Conservation (phyloP, 2,113 vertebrate genomes). For the Mesitornis unicolor region DNA sequence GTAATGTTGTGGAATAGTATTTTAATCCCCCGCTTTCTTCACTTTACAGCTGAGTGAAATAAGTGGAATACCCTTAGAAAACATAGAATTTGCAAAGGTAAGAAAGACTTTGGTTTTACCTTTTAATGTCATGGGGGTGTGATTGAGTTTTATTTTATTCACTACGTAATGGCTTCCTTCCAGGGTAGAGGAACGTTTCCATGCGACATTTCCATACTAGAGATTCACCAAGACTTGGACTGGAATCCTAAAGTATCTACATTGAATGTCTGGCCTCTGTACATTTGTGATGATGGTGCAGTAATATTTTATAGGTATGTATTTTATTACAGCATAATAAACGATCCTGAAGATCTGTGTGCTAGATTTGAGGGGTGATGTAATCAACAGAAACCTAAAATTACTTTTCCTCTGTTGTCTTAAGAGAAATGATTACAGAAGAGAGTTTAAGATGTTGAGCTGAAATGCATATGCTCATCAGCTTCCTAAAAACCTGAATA, state of each 20-base stretch:
- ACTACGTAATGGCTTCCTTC: not conserved
- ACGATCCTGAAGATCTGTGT: not conserved
- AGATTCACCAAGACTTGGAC: slow-evolving; percentile 98
- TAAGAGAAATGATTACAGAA: not conserved
- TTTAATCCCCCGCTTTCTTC: not conserved
- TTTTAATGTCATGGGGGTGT: not conserved
- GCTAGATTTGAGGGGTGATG: not conserved
- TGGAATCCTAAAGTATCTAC: slow-evolving; percentile 99
- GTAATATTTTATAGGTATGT: slow-evolving; percentile 97
- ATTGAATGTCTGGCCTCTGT: slow-evolving; percentile 97
- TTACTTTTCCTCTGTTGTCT: not conserved
- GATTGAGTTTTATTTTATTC: not conserved
- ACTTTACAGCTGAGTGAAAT: slow-evolving; percentile 87
- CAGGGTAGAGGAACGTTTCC: slow-evolving; percentile 98
- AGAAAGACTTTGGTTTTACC: not conserved
- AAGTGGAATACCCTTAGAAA: slow-evolving; percentile 87
- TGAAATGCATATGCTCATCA: not conserved
- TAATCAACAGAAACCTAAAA: not conserved
- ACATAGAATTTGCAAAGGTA: slow-evolving; percentile 98
- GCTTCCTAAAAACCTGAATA: not conserved
- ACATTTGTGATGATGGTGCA: slow-evolving; percentile 97
- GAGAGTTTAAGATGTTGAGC: not conserved
- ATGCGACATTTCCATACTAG: slow-evolving; percentile 95
- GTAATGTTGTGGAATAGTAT: not conserved
- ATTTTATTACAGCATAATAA: not conserved